Evolutionary conservation across 2,888 invertebrate genomes (phyloP).

Genomic region (Brenthis hecate): DNA sequence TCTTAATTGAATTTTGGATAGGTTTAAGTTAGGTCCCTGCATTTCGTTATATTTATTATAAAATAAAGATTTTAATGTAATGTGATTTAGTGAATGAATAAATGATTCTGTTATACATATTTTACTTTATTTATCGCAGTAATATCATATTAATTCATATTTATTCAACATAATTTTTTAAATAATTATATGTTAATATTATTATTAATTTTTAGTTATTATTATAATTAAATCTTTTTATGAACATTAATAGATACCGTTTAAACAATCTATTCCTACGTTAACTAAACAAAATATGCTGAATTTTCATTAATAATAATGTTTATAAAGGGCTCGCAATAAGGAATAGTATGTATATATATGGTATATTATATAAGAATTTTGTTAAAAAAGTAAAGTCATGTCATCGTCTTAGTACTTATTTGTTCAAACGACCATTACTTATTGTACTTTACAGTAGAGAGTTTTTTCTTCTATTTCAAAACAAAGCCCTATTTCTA

Average conservation of each 20-base stretch:
- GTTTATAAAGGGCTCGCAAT: conserved; percentile 3
- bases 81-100: conserved; percentile 7
- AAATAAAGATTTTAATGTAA: conserved; percentile 5
- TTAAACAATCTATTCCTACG: background rate
- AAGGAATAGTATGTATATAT: no score
- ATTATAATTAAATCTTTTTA: no score
- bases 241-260: no score
- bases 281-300: conserved; percentile 3
- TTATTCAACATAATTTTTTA: background rate
- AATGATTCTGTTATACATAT: conserved; percentile 6
- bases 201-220: no score
- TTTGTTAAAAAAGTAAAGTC: no score
- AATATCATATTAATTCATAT: background rate
- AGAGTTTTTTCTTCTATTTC: no score
- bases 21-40: conserved; percentile 10
- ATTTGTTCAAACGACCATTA: no score
- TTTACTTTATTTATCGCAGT: conserved; percentile 9
- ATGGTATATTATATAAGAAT: no score
- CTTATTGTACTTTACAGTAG: no score
- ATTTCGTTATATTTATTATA: conserved; percentile 12
- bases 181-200: no score
- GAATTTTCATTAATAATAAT: background rate
- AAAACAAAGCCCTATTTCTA: no score
- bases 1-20: background rate
- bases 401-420: no score